phyloP scores from a whole-genome alignment of 2,797 vertebrate species.

The Girardinus metallicus region DNA sequence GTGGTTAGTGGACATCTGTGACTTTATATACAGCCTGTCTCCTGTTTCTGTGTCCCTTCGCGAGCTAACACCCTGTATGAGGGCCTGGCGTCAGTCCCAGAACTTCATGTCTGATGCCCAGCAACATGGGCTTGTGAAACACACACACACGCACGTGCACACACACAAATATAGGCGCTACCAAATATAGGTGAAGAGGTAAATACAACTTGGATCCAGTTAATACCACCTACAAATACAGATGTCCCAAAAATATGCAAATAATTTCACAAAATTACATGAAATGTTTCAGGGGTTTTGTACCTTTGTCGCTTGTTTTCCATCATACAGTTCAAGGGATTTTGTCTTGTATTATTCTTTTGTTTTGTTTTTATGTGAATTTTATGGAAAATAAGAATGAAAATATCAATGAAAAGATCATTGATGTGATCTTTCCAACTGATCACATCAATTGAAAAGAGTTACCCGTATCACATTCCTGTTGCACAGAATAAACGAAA shows the following conservation, averaged over 20 bases:
- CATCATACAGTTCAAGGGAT: not conserved
- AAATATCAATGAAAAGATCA: too few species aligned
- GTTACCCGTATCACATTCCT: not conserved
- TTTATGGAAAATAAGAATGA: not conserved
- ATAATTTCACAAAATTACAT: not conserved
- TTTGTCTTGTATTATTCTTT: not conserved
- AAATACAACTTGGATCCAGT: not conserved
- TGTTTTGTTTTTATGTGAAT: not conserved
- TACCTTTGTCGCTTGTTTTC: not conserved
- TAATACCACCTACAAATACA: not conserved
- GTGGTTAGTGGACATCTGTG: slow-evolving; percentile 60
- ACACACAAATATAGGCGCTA: slow-evolving; percentile 10
- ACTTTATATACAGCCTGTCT: slow-evolving; percentile 35
- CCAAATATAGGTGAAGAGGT: not conserved
- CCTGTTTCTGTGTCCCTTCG: slow-evolving; percentile 4
- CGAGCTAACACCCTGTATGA: slow-evolving; percentile 25
- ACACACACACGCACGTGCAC: slow-evolving; percentile 19
- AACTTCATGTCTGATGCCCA: slow-evolving; percentile 46
- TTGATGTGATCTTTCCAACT: too few species aligned
- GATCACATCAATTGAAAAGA: not conserved
- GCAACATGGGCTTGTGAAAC: slow-evolving; percentile 34
- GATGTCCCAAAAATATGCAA: not conserved
- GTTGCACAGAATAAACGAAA: not conserved
- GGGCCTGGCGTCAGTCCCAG: slow-evolving; percentile 60
- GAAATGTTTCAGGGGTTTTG: not conserved